Evolutionary conservation across 2,888 invertebrate species (phyloP).

Genomic region (Sarcophaga variegata): DNA sequence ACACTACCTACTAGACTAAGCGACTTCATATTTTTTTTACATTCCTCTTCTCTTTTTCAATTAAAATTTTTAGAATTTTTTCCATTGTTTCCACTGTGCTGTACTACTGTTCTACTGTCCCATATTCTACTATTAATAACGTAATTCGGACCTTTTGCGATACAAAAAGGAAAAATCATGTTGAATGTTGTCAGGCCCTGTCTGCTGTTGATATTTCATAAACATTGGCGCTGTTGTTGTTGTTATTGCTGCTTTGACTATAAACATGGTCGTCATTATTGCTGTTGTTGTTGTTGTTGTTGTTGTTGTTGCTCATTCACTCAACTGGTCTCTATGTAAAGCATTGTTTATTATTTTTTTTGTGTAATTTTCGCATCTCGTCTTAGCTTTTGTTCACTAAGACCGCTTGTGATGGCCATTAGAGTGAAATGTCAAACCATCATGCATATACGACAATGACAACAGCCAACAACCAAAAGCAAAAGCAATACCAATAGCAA

Average conservation of each 20-base stretch:
- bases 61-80: too few relatives aligned
- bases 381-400: conserved; percentile 29
- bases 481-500: conserved; percentile 3
- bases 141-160: too few relatives aligned
- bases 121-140: too few relatives aligned
- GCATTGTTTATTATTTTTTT: conserved; percentile 45
- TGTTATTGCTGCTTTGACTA: conserved; percentile 2
- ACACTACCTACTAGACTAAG: too few relatives aligned
- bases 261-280: neutral
- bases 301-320: neutral
- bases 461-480: conserved; percentile 6
- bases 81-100: too few relatives aligned
- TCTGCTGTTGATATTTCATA: conserved; percentile 32
- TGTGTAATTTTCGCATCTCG: conserved; percentile 42
- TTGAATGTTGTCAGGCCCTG: conserved; percentile 19
- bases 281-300: neutral
- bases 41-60: too few relatives aligned
- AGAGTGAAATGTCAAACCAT: conserved; percentile 61
- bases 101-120: too few relatives aligned
- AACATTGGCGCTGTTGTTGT: neutral
- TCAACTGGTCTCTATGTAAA: conserved; percentile 29
- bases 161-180: conserved; percentile 7
- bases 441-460: conserved; percentile 35
- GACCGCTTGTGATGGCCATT: conserved; percentile 59
- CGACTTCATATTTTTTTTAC: too few relatives aligned